A percentile compares a stretch with the other conserved stretches of the same genome.
Conservation (phyloP, 2,113 vertebrate species). For the Anser cygnoides region DNA sequence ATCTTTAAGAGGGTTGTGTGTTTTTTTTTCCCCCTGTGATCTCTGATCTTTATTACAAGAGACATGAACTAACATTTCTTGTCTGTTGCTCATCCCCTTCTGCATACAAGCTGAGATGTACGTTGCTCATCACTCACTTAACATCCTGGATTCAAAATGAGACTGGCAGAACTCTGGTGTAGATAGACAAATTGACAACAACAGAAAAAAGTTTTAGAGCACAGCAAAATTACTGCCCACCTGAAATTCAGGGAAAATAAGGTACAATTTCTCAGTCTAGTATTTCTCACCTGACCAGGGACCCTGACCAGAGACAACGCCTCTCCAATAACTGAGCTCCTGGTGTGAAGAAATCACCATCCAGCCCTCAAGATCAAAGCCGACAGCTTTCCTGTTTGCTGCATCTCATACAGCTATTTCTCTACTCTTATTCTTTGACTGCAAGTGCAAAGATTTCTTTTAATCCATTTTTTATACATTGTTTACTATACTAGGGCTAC, state of each 20-base stretch:
- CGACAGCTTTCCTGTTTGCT: conserved; percentile 1
- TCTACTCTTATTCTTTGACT: background rate
- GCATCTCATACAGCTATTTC: background rate
- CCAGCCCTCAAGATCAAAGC: conserved; percentile 10
- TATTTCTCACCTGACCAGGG: background rate
- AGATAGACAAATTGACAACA: background rate
- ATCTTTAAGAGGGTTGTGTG: background rate
- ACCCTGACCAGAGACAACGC: background rate
- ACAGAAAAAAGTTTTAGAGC: background rate
- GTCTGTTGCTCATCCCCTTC: background rate
- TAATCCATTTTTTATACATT: conserved; percentile 6
- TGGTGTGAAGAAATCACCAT: background rate
- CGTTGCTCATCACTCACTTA: background rate
- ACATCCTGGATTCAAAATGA: background rate
- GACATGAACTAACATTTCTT: background rate
- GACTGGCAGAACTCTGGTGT: background rate
- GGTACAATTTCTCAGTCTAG: background rate
- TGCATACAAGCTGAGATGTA: background rate
- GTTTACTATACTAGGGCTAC: background rate
- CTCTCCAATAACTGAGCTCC: background rate
- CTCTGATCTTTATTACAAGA: background rate
- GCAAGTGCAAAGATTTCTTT: background rate
- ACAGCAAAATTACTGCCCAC: background rate
- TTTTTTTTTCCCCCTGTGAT: rapidly evolving
- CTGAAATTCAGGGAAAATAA: conserved; percentile 27